Conservation (phyloP, 2,113 vertebrate genomes). For the Grallaria varia region DNA sequence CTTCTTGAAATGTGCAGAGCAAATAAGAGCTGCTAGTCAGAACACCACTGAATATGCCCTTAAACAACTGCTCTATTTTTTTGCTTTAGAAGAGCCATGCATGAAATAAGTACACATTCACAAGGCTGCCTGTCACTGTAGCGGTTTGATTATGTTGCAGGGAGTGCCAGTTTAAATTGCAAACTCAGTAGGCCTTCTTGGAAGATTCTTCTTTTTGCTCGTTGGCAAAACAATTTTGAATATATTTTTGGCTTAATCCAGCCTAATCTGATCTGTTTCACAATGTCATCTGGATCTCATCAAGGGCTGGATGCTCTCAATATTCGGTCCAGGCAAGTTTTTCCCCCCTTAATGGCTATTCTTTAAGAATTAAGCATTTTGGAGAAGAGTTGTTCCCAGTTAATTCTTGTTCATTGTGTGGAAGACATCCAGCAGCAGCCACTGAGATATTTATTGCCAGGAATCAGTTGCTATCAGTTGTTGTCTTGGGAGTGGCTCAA, state of each 20-base stretch:
- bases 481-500: conserved; percentile 13
- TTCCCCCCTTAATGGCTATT: not conserved
- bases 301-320: not conserved
- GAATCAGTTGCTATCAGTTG: not conserved
- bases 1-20: not conserved
- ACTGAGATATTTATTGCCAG: conserved; percentile 8
- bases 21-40: not conserved
- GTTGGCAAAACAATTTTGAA: conserved; percentile 25
- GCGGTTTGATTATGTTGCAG: not conserved
- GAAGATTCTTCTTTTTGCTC: not conserved
- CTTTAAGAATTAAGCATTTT: conserved; percentile 7
- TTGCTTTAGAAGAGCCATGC: not conserved
- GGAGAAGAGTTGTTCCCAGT: not conserved
- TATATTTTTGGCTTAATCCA: conserved; percentile 44
- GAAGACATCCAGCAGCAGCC: not conserved
- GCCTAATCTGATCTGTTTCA: conserved; percentile 29
- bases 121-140: not conserved
- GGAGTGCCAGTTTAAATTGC: conserved; percentile 4
- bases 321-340: not conserved
- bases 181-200: not conserved
- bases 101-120: not conserved
- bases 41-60: not conserved
- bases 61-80: not conserved
- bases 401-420: not conserved
- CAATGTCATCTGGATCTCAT: conserved; percentile 28